A percentile compares a stretch with the other conserved stretches of the same genome.
These are phyloP conservation scores for Halictus quadricinctus DNA, from an alignment of 2,888 invertebrate genomes.

Conservation along the genomic window DNA sequence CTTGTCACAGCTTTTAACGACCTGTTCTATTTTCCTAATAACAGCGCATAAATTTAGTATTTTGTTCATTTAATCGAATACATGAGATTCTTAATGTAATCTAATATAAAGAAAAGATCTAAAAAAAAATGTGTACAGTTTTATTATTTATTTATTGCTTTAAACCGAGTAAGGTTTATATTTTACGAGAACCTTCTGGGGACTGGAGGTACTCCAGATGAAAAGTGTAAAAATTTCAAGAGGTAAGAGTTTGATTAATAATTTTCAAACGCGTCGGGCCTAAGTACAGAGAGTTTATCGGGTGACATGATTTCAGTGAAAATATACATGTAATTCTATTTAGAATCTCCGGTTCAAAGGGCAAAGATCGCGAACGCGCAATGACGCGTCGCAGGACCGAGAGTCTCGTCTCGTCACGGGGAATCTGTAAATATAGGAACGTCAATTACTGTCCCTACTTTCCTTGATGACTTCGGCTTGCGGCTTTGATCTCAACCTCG, in stretches of 20 bases:
- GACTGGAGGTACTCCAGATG: too few relatives aligned
- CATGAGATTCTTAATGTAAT: background rate
- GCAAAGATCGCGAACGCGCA: background rate
- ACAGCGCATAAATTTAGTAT: too few relatives aligned
- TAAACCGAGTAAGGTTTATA: background rate
- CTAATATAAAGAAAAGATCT: background rate
- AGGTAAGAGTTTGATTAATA: background rate
- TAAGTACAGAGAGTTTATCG: background rate
- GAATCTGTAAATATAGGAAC: slow-evolving; percentile 8
- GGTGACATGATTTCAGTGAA: background rate
- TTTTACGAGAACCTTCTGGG: background rate
- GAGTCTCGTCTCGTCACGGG: background rate
- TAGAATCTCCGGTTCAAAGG: background rate
- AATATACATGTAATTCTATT: slow-evolving; percentile 4
- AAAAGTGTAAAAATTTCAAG: background rate
- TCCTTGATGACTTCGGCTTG: slow-evolving; percentile 13
- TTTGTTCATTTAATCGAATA: too few relatives aligned
- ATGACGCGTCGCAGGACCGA: background rate
- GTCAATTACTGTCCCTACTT: slow-evolving; percentile 10
- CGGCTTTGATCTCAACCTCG: slow-evolving; percentile 8
- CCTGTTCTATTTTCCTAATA: too few relatives aligned
- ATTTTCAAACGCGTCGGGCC: background rate
- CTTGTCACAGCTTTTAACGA: too few relatives aligned
- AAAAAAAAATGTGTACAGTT: background rate
- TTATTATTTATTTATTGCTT: too few relatives aligned